Conservation (phyloP, 2,888 invertebrate genomes). For the Polylopha cassiicola region DNA sequence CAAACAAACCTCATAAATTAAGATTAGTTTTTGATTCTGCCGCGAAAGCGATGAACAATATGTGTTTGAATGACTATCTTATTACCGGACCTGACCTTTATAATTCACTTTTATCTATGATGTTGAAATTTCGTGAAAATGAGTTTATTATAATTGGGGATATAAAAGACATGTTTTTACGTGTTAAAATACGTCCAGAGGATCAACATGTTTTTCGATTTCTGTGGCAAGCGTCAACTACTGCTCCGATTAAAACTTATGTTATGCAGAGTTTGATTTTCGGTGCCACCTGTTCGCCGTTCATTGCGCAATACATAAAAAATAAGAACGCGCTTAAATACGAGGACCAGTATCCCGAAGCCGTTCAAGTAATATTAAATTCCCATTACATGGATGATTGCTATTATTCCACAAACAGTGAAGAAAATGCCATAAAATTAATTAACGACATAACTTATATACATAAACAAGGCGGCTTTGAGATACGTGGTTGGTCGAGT, state of each 20-base stretch:
- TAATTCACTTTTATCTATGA: slow-evolving; percentile 14
- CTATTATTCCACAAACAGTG: not conserved
- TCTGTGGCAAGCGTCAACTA: not conserved
- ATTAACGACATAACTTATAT: slow-evolving; percentile 1
- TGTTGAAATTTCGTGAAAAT: slow-evolving; percentile 14
- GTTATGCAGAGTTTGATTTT: slow-evolving; percentile 11
- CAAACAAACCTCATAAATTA: not conserved
- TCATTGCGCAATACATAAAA: slow-evolving; percentile 13
- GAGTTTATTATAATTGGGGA: slow-evolving; percentile 12
- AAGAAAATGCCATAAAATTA: not conserved
- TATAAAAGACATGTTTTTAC: slow-evolving; percentile 17
- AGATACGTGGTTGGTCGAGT: slow-evolving; percentile 6
- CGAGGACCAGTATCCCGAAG: slow-evolving; percentile 1
- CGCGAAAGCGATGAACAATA: not conserved
- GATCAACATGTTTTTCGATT: slow-evolving; percentile 9
- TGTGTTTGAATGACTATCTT: not conserved
- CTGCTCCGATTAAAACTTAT: not conserved
- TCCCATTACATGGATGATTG: slow-evolving; percentile 2
- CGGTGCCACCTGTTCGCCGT: slow-evolving; percentile 18
- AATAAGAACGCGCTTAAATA: slow-evolving; percentile 2
- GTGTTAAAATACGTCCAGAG: slow-evolving; percentile 11
- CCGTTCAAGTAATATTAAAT: not conserved
- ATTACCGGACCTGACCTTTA: slow-evolving; percentile 12
- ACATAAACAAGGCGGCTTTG: slow-evolving; percentile 3
- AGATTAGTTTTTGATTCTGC: slow-evolving; percentile 2